Evolutionary conservation across 1,140 invertebrate genomes (phyloP), one percentile per base, ranked within the genome.

Genomic region (Acromyrmex charruanus): DNA sequence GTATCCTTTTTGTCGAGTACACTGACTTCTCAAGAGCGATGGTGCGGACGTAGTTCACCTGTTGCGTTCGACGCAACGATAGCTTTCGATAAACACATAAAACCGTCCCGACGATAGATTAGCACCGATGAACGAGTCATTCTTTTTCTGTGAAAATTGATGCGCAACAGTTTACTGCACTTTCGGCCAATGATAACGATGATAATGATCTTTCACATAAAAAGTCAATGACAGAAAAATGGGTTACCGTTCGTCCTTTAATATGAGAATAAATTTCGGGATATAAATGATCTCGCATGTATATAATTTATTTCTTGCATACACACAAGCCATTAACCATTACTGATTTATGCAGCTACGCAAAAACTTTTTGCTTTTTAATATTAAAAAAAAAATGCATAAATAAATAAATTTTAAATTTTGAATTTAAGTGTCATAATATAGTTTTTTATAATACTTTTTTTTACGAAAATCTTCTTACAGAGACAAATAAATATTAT

Each of bases 131-230:
- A 7, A 18, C 87, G 82, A 86, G 44, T 88, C 88, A 81, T 86
- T n/a, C 21, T 44, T 65, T 77, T 89, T 86, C 87, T 49, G 5
- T 49, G 87, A 89, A 89, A 77, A 12, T 31, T 21, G 14, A 18
- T 3, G 18, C 58, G 44, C 35, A 61, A 75, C 77, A 65, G 58
- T 71, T 59, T 84, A 84, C 66, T 53, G 59, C 31, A 65, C 77
- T 89, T 90, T 87, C 51, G 75, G 51, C 31, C 16, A 35, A 51
- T 18, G 88, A 89, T 89, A 90, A 89, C 28, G 21, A 66, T 18
- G 59, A 71, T n/a, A 84, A 21, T 84, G 68, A 87, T 44, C 53
- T 21, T 39, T 53, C 44, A 65, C 14, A n/a, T 31, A 21, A 44
- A 71, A 82, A 82, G 12, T 82, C 39, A 31, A 74, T 39, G 39